Evolutionary conservation across 2,797 vertebrate species (phyloP), one percentile per base, ranked within the genome.

Genomic region (Cynopterus sphinx): DNA sequence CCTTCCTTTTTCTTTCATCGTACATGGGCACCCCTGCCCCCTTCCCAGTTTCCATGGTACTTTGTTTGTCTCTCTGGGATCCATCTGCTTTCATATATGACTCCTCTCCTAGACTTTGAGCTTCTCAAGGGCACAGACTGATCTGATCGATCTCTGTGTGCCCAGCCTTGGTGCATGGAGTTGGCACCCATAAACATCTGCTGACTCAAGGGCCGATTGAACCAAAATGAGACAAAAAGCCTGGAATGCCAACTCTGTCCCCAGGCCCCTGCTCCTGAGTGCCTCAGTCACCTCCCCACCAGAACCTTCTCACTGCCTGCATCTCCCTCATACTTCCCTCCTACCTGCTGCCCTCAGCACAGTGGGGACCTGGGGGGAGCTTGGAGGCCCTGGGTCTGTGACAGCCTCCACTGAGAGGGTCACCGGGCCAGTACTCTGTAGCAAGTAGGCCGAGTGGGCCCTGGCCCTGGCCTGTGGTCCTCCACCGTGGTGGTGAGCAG

Each of bases 401-500:
- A 49, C 55, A 28, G 43, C 49, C 31, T 41, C 63, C 24, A 3
- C 16, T 4, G 28, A 16, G 22, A 81, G 24, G 55, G 26, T 28
- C 73, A 9, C 83, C 26, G 0, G 87, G 84, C 57, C 51, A 12
- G 82, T 0, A 2, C 65, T 86, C 78, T 65, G 41, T 49, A n/a
- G 21, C 74, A 79, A 31, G 49, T 28, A 74, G 5, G 36, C 74
- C 21, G 46, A 15, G 84, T 1, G 78, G 87, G 93, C 96, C 71
- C 2, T 36, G 96, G 97, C 96, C 95, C 95, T 28, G 97, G 95
- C 92, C 98, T 67, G 1, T 16, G 89, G 97, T 84, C 93, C 97
- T 96, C 92, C 97, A 93, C 96, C 88, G 85, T 83, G 65, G 92
- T 73, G 95, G 85, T 83, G 98, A 96, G 98, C 97, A 96, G 75